Evolutionary conservation across 2,888 invertebrate genomes (phyloP), one percentile per base, ranked within the genome.

Genomic region (Hoplodrina blanda): DNA sequence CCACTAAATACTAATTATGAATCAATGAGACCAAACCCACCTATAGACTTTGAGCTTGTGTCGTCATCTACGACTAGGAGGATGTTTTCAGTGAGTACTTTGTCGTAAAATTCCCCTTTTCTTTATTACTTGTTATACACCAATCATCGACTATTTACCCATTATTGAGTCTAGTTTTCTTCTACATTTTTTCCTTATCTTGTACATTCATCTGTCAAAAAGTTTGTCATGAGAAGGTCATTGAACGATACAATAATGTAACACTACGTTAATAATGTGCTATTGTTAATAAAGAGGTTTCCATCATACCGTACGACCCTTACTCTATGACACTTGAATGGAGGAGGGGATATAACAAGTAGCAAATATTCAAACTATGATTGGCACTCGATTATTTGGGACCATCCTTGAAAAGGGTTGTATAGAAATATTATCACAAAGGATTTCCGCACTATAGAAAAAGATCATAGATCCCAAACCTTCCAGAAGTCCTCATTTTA

Each of bases 201-300:
- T 59, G 7, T 11, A 20, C 37, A 62, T 55, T 20, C 37, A 50
- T 54, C n/a, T 56, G 19, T 50, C 11, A 44, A 62, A 63, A 46
- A 25, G 52, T n/a, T 61, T 76, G 33, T 50, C 50, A 30, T 53
- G 10, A n/a, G 41, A 61, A 46, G 37, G 65, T 60, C 60, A 50
- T 63, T 69, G 62, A 55, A 49, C 55, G 62, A 56, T 30, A 49
- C 52, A 55, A 46, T 13, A 60, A 20, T 62, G 19, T 57, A 55
- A 41, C 50, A n/a, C 25, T 57, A 59, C 44, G 25, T 49, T 37
- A 52, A 46, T 17, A 17, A 46, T 61, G 30, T 61, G 44, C 15
- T 73, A 54, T 65, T 66, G 41, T 74, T 62, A 56, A 41, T 41
- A 20, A 64, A 78, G 63, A 55, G 55, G 20, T 46, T 64, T 56